Evolutionary conservation across 2,797 vertebrate genomes (phyloP), one percentile per base, ranked within the genome.

Genomic region (Epinephelus awoara): DNA sequence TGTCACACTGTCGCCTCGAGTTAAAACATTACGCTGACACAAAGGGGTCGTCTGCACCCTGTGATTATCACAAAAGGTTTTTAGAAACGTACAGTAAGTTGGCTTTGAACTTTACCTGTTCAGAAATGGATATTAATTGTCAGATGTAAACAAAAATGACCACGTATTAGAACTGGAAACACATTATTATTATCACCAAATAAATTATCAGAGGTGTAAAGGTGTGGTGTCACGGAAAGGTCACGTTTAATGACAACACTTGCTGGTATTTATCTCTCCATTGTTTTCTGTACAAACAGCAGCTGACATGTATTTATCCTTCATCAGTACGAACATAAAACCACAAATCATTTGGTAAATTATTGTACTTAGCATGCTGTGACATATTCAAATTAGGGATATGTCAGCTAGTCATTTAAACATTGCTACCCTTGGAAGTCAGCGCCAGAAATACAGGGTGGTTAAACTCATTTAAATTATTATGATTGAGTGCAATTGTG

Each of bases 231-330:
- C 51, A 65, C 19, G 25, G 15, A 52, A 50, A 64, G 25, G 38
- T 38, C 56, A 54, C 38, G 15, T 38, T 46, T 15, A 40, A 11
- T 21, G 47, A n/a, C 58, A 67, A 55, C 25, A 34, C 46, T 3
- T 1, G 29, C 50, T 38, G 10, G 51, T 63, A 21, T 64, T n/a
- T 42, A 44, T 14, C 47, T 42, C 49, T 21, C 17, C 17, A 17
- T 44, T 2, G 65, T 74, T 77, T 79, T 59, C 29, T 59, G 54
- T 65, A 51, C 55, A 65, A 58, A 70, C 55, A 82, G 51, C 51
- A 63, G 72, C 61, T 73, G 67, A 25, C 9, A 3, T n/a, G 14
- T 11, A 15, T 58, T 72, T 23, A 23, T 62, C 19, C 9, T 40
- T 49, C 23, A 44, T 65, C 54, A 12, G 11, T 17, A 8, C 19